Conservation (phyloP, 1,140 invertebrate species). For the Leguminivora glycinivorella region DNA sequence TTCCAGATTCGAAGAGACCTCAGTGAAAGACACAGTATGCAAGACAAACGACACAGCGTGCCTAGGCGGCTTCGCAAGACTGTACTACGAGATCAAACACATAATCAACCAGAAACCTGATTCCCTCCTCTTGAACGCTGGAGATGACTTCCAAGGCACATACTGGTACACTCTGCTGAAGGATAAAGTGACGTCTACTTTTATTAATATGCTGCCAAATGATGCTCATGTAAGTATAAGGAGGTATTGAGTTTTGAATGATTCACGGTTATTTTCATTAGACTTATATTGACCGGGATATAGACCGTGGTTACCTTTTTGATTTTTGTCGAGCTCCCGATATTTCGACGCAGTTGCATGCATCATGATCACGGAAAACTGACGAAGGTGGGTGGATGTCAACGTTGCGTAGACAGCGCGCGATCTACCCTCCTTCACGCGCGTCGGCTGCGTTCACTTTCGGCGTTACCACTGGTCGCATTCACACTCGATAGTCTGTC, state of each 20-base stretch:
- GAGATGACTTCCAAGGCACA: constrained; percentile 89
- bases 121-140: constrained; percentile 85
- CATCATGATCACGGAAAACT: too few species aligned
- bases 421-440: too few species aligned
- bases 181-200: constrained; percentile 83
- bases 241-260: background rate
- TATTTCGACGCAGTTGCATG: too few species aligned
- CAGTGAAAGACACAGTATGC: constrained; percentile 58
- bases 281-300: too few species aligned
- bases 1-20: constrained; percentile 54
- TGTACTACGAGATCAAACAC: constrained; percentile 77
- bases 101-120: constrained; percentile 79
- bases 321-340: too few species aligned
- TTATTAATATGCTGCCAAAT: constrained; percentile 85
- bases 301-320: too few species aligned
- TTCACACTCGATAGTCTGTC: too few species aligned
- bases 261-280: too few species aligned
- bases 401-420: too few species aligned
- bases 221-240: constrained; percentile 85
- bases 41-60: constrained; percentile 64
- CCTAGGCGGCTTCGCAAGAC: constrained; percentile 84
- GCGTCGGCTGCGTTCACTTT: too few species aligned
- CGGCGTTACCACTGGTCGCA: too few species aligned
- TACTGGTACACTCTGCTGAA: constrained; percentile 86
- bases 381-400: too few species aligned